Conservation (phyloP, 2,888 invertebrate genomes). For the Spatulosminthurus flaviceps region DNA sequence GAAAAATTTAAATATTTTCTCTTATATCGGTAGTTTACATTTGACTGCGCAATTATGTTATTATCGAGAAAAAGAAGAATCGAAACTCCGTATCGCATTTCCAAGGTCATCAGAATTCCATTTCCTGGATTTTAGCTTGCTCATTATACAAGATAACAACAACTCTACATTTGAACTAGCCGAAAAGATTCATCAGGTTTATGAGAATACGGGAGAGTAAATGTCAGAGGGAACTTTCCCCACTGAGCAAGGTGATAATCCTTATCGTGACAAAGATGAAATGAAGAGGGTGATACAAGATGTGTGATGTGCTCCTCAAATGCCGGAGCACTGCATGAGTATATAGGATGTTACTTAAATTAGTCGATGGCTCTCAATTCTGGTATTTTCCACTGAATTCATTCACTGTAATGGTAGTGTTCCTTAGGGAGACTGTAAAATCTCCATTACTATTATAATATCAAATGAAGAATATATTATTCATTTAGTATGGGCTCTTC, state of each 20-base stretch:
- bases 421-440: background rate
- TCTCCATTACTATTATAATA: background rate
- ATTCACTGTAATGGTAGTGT: background rate
- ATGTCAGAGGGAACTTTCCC: background rate
- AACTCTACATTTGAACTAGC: background rate
- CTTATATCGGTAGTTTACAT: background rate
- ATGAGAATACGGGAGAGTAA: background rate
- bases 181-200: background rate
- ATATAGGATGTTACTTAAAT: slow-evolving; percentile 12
- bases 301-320: background rate
- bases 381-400: slow-evolving; percentile 10
- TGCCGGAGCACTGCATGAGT: background rate
- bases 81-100: slow-evolving; percentile 8
- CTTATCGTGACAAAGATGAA: slow-evolving; percentile 11
- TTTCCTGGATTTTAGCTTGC: background rate
- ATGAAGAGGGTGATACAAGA: background rate
- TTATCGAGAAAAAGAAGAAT: too few species aligned
- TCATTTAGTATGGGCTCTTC: background rate
- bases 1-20: too few species aligned
- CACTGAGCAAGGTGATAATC: background rate
- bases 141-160: background rate
- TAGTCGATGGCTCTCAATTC: slow-evolving; percentile 14
- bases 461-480: too few species aligned
- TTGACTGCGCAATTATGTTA: slow-evolving; percentile 1
- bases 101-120: slow-evolving; percentile 1